Evolutionary conservation across 2,113 vertebrate species (phyloP).

Genomic region (Dicaeum eximium): DNA sequence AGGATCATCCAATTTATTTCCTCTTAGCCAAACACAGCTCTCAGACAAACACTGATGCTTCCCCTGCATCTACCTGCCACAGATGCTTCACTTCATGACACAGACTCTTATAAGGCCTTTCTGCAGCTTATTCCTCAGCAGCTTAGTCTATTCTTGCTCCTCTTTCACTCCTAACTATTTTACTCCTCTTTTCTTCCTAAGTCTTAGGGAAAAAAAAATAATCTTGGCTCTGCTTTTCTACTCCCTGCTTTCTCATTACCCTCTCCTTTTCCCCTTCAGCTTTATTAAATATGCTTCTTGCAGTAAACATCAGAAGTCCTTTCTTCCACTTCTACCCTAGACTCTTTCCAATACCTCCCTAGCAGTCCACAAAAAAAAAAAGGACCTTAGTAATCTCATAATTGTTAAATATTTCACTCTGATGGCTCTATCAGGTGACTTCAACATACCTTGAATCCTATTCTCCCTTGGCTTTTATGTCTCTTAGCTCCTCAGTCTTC

Average conservation of each 20-base stretch:
- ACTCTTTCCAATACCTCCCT: not conserved
- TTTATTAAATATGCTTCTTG: not conserved
- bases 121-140: not conserved
- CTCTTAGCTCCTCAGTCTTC: not conserved
- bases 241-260: accelerated
- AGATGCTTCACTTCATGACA: not conserved
- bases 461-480: not conserved
- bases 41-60: not conserved
- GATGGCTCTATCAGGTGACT: not conserved
- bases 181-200: too few relatives aligned
- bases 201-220: not conserved
- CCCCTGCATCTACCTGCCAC: not conserved
- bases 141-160: not conserved
- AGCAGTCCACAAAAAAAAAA: not conserved
- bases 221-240: not conserved
- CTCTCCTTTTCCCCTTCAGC: not conserved
- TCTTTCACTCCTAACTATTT: too few relatives aligned
- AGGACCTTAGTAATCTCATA: not conserved
- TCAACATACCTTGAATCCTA: not conserved
- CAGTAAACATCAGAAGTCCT: not conserved
- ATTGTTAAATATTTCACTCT: not conserved
- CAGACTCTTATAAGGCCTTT: not conserved
- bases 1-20: not conserved
- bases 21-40: not conserved
- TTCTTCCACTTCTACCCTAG: not conserved